Percentiles rank a stretch among this genome's conserved stretches.
phyloP scores from a whole-genome alignment of 2,113 vertebrate species.

The Piaya cayana region DNA sequence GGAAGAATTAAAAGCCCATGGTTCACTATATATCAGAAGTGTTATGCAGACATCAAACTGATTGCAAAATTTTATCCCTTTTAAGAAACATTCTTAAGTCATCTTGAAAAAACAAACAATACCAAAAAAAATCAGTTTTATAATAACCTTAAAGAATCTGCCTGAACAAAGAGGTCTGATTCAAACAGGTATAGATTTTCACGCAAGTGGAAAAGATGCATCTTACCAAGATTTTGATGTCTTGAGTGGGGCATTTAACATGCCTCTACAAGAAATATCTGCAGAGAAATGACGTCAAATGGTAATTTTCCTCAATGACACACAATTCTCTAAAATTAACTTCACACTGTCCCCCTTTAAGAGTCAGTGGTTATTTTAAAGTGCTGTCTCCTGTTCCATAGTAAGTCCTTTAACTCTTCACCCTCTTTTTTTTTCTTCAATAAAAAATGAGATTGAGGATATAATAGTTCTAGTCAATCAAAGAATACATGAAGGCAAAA shows the following conservation, averaged over 20 bases:
- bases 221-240: not conserved
- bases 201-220: not conserved
- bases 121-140: not conserved
- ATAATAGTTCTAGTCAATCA: not conserved
- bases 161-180: not conserved
- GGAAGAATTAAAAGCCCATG: not conserved
- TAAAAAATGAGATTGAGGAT: not conserved
- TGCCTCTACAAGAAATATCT: not conserved
- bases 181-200: not conserved
- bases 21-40: not conserved
- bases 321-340: not conserved
- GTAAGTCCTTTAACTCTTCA: not conserved
- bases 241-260: not conserved
- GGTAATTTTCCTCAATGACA: not conserved
- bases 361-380: not conserved
- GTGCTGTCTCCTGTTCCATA: accelerated
- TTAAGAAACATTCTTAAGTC: not conserved
- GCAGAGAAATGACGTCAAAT: not conserved
- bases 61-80: not conserved
- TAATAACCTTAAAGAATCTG: not conserved
- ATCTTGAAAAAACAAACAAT: accelerated
- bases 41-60: accelerated
- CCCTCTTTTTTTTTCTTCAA: accelerated
- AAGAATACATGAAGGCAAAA: not conserved
- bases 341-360: not conserved